Base-by-base conservation (phyloP, 2,888 invertebrate species). In the Tetheella fluctuosa region DNA sequence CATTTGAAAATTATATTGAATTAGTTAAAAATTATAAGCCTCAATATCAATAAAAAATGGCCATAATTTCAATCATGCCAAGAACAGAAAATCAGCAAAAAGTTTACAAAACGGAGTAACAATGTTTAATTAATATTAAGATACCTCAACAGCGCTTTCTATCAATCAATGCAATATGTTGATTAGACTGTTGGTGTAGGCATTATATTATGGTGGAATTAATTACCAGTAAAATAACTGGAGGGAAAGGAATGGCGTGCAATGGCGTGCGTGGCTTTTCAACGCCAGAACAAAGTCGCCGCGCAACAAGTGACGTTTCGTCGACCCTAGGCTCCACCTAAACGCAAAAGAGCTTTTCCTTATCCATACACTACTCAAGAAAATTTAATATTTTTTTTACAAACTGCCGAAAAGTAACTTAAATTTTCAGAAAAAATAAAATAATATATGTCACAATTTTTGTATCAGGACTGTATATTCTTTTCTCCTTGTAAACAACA, bases 231-330 rank as follows among this genome's bases (percentile, higher is more conserved):
- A 81, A 80, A 83, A 85, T 81, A 85, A 84, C 81, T 82, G 76
- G 77, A 79, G 79, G 74, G 77, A 73, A 79, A 73, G 76, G 75
- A 77, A 79, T 86, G 79, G 86, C 89, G 86, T 88, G 90, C 84
- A 80, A 77, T 81, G 73, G 82, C 88, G 85, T 90, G 90, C 89
- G 90, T 89, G 89, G 86, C 89, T 88, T 91, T 86, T 90, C 87
- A 86, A 79, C 84, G 83, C 83, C 83, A 83, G 82, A 85, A 91
- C 89, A 86, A 89, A 87, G 86, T 85, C 86, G 70, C 74, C 80
- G 86, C 79, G 91, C 91, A 92, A 92, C 92, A 92, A 92, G 92
- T 92, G 87, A 89, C 80, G 86, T 83, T 81, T 75, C 78, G 74
- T 70, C 74, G 73, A 69, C 81, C 73, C 75, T 77, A 74, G 68